phyloP scores from a whole-genome alignment of 2,888 invertebrate species.

The Acanthococcus lagerstroemiae region DNA sequence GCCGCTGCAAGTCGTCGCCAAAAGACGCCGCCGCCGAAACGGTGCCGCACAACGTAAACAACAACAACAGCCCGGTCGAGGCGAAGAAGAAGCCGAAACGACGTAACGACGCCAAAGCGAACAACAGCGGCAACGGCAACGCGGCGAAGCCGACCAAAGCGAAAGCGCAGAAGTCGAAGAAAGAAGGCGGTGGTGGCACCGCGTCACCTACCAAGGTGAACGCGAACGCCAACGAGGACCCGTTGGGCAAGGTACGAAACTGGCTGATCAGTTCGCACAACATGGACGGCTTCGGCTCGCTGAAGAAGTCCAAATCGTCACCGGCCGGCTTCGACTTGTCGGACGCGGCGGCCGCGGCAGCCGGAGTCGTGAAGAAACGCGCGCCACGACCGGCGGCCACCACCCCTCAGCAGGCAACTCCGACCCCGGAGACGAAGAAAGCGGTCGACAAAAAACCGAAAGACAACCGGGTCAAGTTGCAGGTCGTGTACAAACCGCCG shows the following conservation, averaged over 20 bases:
- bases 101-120: conserved; percentile 40
- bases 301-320: conserved; percentile 76
- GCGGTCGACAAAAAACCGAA: conserved; percentile 25
- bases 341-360: conserved; percentile 11
- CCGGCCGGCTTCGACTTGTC: conserved; percentile 53
- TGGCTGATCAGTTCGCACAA: conserved; percentile 67
- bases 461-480: conserved; percentile 43
- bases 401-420: conserved; percentile 40
- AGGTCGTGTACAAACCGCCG: conserved; percentile 78
- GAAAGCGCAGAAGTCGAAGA: conserved; percentile 41
- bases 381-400: conserved; percentile 44
- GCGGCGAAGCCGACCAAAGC: conserved; percentile 46
- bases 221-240: conserved; percentile 42
- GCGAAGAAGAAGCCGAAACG: conserved; percentile 42
- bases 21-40: conserved; percentile 41
- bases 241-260: conserved; percentile 70
- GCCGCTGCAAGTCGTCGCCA: conserved; percentile 35
- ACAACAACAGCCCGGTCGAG: conserved; percentile 32
- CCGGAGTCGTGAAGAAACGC: background rate
- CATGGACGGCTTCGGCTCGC: conserved; percentile 43
- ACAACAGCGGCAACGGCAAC: conserved; percentile 33
- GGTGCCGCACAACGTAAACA: conserved; percentile 21
- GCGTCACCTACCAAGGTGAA: conserved; percentile 46
- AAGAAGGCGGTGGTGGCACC: conserved; percentile 62
- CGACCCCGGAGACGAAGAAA: conserved; percentile 2